Evolutionary conservation across 92 coral and sea anemone genomes (phyloP), one percentile per base, ranked within the genome.

Genomic region (Zoanthus sansibaricus): DNA sequence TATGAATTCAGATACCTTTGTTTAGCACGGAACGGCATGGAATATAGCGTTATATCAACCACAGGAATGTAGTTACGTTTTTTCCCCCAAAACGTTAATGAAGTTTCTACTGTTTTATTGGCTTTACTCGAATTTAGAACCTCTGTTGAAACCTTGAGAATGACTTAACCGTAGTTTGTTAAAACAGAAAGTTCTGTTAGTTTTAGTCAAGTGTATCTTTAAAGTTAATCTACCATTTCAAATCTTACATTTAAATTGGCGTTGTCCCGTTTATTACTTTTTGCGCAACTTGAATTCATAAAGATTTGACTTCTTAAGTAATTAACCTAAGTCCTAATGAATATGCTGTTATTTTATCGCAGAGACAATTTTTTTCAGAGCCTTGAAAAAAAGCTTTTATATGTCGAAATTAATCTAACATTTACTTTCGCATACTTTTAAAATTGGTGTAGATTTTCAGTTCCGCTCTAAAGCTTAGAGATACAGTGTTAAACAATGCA

Each of bases 211-310:
- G 17, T 52, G 18, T 76, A 20, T 51, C 12, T n/a, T 37, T 0
- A 10, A 9, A 8, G 59, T 46, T 80, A 62, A 64, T 62, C 62
- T 74, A 13, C 75, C 14, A 15, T 66, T 66, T 67, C 56, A 67
- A 47, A 15, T 8, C 10, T 12, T 66, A 59, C 59, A 14, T 47
- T 80, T 21, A 80, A 64, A 44, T 12, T 69, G 74, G 15, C 4
- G 12, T 20, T 56, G 48, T 44, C 13, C 21, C 30, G 62, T 80
- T 66, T 66, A 80, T 18, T 64, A 66, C 70, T 80, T 64, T 45
- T 30, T 8, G 14, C 17, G 61, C 32, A 25, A 42, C 7, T 25
- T 25, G 25, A 37, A 67, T 30, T 69, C 31, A 30, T 30, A 69
- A 80, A 18, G 45, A 64, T 79, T 45, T 61, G 7, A n/a, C 25